Conservation (phyloP, 2,797 vertebrate species). For the Lacerta agilis region DNA sequence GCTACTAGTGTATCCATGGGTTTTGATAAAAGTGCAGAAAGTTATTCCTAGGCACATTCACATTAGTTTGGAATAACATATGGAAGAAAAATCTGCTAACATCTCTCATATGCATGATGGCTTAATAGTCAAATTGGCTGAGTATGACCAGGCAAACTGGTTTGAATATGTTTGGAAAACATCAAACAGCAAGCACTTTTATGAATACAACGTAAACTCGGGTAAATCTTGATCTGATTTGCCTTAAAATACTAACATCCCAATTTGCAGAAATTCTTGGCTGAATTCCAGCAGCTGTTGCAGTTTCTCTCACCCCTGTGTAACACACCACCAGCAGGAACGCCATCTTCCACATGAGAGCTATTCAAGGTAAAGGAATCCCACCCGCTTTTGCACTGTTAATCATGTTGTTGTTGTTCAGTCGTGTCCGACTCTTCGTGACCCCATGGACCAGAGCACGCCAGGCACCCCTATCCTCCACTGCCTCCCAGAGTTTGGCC, state of each 20-base stretch:
- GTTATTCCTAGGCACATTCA: background rate
- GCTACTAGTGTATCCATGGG: background rate
- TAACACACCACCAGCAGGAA: background rate
- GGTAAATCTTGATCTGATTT: background rate
- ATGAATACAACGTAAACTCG: background rate
- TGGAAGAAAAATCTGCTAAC: no score
- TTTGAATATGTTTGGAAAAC: background rate
- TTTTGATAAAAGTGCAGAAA: background rate
- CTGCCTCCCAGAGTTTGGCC: no score
- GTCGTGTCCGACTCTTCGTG: no score
- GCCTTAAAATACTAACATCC: conserved; percentile 12
- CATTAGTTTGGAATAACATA: no score
- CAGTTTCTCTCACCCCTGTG: background rate
- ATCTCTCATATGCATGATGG: no score
- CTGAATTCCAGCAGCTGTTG: background rate
- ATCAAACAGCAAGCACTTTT: background rate
- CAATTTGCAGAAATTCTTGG: background rate
- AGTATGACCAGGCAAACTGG: background rate
- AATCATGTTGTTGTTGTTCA: no score
- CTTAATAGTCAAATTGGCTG: no score
- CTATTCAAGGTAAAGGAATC: background rate
- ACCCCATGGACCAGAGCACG: no score
- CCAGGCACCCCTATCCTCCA: no score
- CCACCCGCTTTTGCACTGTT: background rate
- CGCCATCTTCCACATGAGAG: background rate